Conservation (phyloP, 2,797 vertebrate genomes). For the Geotrypetes seraphini region DNA sequence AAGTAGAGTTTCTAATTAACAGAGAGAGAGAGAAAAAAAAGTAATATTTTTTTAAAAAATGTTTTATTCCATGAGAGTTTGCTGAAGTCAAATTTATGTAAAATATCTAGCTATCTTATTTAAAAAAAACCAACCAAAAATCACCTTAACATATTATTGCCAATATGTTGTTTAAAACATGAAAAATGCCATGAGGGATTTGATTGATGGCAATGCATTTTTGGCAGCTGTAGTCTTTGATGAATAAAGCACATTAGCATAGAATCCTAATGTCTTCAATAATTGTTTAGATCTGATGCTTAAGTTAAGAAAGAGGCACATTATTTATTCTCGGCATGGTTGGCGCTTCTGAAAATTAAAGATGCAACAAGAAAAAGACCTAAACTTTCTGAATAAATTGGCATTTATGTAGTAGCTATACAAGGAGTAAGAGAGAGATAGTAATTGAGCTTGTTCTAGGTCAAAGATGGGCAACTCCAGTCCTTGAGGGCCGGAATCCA, state of each 20-base stretch:
- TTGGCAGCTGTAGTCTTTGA: constrained; percentile 36
- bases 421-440: constrained; percentile 10
- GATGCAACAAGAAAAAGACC: constrained; percentile 24
- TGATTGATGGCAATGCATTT: constrained; percentile 37
- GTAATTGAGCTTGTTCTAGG: too few relatives aligned
- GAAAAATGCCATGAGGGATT: constrained; percentile 15
- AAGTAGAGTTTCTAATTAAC: constrained; percentile 3
- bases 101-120: too few relatives aligned
- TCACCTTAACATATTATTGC: too few relatives aligned
- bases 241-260: constrained; percentile 39
- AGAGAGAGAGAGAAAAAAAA: constrained; percentile 9
- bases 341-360: constrained; percentile 30
- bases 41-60: too few relatives aligned
- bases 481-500: too few relatives aligned
- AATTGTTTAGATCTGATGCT: constrained; percentile 30
- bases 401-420: constrained; percentile 16
- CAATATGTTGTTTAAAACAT: constrained; percentile 16
- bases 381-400: constrained; percentile 12
- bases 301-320: constrained; percentile 21
- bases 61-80: too few relatives aligned
- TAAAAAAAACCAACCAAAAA: too few relatives aligned
- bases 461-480: too few relatives aligned
- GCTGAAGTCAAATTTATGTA: too few relatives aligned
- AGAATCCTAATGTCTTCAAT: constrained; percentile 31
- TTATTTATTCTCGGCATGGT: constrained; percentile 37